Base-by-base conservation (phyloP, 2,113 vertebrate genomes). In the Cebus imitator region DNA sequence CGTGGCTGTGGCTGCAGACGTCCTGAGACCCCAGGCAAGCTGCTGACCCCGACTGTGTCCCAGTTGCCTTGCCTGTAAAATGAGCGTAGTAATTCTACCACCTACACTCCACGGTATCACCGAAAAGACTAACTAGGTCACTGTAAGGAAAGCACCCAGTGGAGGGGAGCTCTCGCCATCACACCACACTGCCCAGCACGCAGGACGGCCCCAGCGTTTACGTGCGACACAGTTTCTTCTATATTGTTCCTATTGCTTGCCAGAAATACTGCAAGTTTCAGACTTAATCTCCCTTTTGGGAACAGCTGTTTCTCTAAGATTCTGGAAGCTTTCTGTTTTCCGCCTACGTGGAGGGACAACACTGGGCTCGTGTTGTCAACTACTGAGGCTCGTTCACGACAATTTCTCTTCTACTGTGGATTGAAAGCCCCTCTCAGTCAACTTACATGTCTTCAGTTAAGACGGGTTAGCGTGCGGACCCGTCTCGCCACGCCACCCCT, bases 141-240 rank as follows among this genome's bases (percentile, higher is more conserved):
- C 89, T 6, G 17, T 0, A 2, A 40, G 70, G 57, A 16, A 21
- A 37, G 82, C 9, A 35, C 13, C 3, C 16, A 6, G 55, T 1
- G 32, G 23, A 70, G 4, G 0, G 40, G 0, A 8, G 17, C 86
- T 57, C 37, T 3, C 6, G 66, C 66, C 11, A 1, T 2, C 5
- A 12, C 2, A 5, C 9, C 37, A 0, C 0, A 0, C 2, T 1
- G 13, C 68, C 79, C 9, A 1, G 20, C 57, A 48, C 11, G 1
- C 0, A 82, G n/a, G 4, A 32, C 43, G 86, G 12, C 32, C 37
- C 81, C 3, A 8, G 48, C 50, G 8, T 25, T 6, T 13, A 8
- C 21, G 14, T 9, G 6, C 4, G 12, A 64, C 61, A 32, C 61
- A 64, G 8, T 25, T 45, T 45, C 66, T 17, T 45, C 40, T 14